These are phyloP conservation scores for Norana najaformis DNA, from an alignment of 2,888 invertebrate genomes.

Conservation along the genomic window DNA sequence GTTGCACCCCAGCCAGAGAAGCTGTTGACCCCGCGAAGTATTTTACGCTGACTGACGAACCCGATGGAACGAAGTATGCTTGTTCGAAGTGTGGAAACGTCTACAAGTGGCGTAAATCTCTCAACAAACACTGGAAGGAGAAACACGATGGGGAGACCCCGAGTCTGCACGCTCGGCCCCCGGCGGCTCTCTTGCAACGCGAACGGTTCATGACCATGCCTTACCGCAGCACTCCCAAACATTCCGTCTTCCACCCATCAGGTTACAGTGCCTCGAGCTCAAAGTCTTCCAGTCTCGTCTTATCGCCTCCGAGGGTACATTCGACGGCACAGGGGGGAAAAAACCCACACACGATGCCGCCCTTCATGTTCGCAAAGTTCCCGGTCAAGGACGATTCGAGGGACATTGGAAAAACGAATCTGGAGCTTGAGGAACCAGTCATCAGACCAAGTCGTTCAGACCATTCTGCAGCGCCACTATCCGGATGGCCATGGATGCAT, in stretches of 20 bases:
- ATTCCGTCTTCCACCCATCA: constrained; percentile 26
- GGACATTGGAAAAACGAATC: background rate
- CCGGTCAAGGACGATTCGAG: background rate
- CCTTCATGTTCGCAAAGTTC: background rate
- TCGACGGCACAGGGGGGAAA: background rate
- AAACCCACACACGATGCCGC: background rate
- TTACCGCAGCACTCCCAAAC: constrained; percentile 25
- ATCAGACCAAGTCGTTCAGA: background rate
- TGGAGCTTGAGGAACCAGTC: background rate
- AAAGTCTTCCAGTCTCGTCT: background rate
- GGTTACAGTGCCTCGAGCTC: background rate
- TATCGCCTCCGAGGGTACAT: constrained; percentile 15
- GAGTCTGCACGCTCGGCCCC: constrained; percentile 40
- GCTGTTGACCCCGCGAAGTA: constrained; percentile 52
- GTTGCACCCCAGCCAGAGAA: constrained; percentile 43
- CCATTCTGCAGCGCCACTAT: background rate
- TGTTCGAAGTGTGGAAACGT: constrained; percentile 62
- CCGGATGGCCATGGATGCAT: background rate
- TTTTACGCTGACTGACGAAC: constrained; percentile 55
- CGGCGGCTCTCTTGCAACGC: constrained; percentile 24
- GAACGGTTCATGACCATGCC: constrained; percentile 32
- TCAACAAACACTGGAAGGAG: constrained; percentile 63
- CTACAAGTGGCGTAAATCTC: constrained; percentile 62
- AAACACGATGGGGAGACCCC: constrained; percentile 60
- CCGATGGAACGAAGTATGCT: constrained; percentile 59